Evolutionary conservation across 2,797 vertebrate species (phyloP).

Genomic region (Xiphorhynchus erythropygius): DNA sequence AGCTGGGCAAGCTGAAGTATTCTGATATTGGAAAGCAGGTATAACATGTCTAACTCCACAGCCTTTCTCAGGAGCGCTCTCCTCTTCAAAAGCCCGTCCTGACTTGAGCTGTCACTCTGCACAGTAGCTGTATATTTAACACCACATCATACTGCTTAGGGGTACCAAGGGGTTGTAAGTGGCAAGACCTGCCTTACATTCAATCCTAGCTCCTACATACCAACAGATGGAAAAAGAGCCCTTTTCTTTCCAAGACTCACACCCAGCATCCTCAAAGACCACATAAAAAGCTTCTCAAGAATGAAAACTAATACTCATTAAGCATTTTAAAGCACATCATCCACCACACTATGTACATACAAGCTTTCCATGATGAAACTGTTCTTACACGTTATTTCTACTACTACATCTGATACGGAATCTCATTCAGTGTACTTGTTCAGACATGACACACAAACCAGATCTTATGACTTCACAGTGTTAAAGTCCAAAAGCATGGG

Average conservation of each 20-base stretch:
- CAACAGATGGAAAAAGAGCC: background rate
- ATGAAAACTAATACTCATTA: background rate
- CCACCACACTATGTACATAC: background rate
- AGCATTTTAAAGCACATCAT: background rate
- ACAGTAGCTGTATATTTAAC: background rate
- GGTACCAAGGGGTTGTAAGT: background rate
- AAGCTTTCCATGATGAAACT: background rate
- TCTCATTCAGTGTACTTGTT: background rate
- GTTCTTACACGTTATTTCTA: background rate
- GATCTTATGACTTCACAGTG: background rate
- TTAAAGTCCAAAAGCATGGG: background rate
- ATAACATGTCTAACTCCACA: background rate
- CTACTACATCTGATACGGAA: background rate
- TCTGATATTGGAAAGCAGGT: background rate
- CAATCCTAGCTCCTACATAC: accelerated
- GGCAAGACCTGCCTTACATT: background rate
- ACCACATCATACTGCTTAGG: background rate
- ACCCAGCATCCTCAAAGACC: background rate
- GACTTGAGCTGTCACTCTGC: background rate
- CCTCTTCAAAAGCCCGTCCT: background rate
- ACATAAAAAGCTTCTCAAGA: background rate
- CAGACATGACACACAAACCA: background rate
- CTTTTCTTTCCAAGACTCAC: background rate
- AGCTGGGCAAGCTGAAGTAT: background rate
- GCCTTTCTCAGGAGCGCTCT: background rate